Base-by-base conservation (phyloP, 2,888 invertebrate genomes). In the Notodonta dromedarius region DNA sequence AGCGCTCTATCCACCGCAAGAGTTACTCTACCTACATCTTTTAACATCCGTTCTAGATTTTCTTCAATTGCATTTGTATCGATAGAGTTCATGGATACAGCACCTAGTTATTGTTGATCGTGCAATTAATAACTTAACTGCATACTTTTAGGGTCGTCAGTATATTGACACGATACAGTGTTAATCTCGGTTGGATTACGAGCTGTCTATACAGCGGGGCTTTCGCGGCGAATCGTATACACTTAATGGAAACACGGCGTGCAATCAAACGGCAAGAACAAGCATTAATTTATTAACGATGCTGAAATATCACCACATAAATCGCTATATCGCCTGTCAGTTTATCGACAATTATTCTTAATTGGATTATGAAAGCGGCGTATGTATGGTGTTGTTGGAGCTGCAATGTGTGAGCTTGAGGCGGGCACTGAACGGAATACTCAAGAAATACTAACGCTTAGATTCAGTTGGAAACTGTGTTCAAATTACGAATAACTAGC, bases 331-430 rank as follows among this genome's bases (percentile, higher is more conserved):
- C 76, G 84, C 82, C 91, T 89, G 93, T 92, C 93, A 91, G 89
- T 92, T 93, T 91, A 92, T 90, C 92, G 93, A 92, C 91, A 90
- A 93, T 93, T 93, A 93, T 90, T 91, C 91, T 90, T 93, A 93
- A 93, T 93, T 93, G 93, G 93, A 93, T 93, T 93, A 93, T 90
- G 91, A 92, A 91, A 91, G 90, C 89, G 85, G 84, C 14, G 39
- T 53, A 53, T 16, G 24, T 24, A 50, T 35, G 53, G 39, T 39
- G 39, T n/a, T 7, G 35, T 8, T 14, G 32, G n/a, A 58, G 66
- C 70, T 66, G 63, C 68, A 67, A 64, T 79, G 70, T 60, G 68
- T 59, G 73, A 82, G 78, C 71, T 67, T 35, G 64, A 5, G 14
- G 82, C 77, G 77, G 13, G 11, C n/a, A 24, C 1, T 3, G 35